Evolutionary conservation across 1,140 invertebrate genomes (phyloP).

Genomic region (Anagrus nilaparvatae): DNA sequence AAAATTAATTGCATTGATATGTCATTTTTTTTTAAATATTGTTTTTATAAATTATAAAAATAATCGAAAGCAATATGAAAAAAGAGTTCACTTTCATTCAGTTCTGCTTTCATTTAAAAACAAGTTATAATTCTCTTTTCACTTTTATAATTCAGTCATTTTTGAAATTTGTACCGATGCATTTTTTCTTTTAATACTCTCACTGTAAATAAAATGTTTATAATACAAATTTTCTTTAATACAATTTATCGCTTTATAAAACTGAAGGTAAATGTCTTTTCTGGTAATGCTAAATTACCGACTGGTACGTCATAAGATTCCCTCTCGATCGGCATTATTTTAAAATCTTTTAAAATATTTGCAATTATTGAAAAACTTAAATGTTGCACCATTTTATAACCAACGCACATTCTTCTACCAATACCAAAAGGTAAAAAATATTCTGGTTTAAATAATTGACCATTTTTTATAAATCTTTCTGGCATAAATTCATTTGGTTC

Average conservation of each 20-base stretch:
- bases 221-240: too few species aligned
- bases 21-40: too few species aligned
- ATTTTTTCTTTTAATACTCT: too few species aligned
- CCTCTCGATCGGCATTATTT: slow-evolving; percentile 48
- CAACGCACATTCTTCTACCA: slow-evolving; percentile 78
- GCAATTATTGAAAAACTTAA: slow-evolving; percentile 63
- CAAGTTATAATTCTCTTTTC: too few species aligned
- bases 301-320: slow-evolving; percentile 44
- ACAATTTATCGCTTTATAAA: slow-evolving; percentile 41
- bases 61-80: too few species aligned
- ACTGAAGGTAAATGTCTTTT: slow-evolving; percentile 51
- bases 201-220: too few species aligned
- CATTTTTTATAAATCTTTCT: slow-evolving; percentile 60
- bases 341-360: slow-evolving; percentile 64
- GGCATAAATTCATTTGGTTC: slow-evolving; percentile 44
- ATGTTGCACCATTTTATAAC: slow-evolving; percentile 71
- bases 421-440: slow-evolving; percentile 82
- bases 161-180: too few species aligned
- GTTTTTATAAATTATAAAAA: too few species aligned
- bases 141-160: too few species aligned
- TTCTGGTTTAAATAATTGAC: slow-evolving; percentile 40
- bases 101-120: too few species aligned
- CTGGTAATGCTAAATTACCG: slow-evolving; percentile 59
- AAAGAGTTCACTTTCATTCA: too few species aligned
- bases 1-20: too few species aligned